phyloP scores from a whole-genome alignment of 2,797 vertebrate genomes.

The Hemitrygon akajei region DNA sequence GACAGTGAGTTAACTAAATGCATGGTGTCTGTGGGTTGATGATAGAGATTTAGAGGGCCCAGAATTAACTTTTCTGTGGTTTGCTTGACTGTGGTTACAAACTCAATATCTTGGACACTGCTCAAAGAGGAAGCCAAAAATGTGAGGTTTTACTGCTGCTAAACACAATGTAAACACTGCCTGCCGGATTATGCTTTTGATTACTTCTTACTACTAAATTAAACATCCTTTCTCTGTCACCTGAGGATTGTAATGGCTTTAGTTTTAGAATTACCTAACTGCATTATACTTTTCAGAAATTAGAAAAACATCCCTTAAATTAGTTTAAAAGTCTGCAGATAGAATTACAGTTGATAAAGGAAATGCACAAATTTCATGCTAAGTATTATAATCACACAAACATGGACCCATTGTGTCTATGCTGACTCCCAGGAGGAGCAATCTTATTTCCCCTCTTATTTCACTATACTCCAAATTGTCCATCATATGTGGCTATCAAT shows the following conservation, averaged over 20 bases:
- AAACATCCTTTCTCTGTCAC: background rate
- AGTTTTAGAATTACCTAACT: background rate
- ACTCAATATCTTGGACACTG: background rate
- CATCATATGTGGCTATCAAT: no score
- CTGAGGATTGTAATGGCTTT: background rate
- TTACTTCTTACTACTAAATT: background rate
- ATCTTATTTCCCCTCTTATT: no score
- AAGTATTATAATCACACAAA: background rate
- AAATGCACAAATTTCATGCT: background rate
- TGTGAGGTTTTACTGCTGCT: background rate
- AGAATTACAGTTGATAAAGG: background rate
- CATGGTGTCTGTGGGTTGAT: background rate
- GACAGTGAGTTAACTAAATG: background rate
- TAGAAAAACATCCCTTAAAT: background rate
- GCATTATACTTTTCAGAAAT: background rate
- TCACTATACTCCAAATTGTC: no score
- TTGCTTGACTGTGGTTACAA: background rate
- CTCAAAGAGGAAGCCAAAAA: background rate
- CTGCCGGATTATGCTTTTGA: background rate
- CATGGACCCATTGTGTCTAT: no score
- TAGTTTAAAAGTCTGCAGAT: background rate
- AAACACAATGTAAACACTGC: background rate
- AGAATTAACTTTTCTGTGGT: background rate
- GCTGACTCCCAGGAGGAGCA: no score
- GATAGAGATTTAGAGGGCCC: background rate